Evolutionary conservation across 2,888 invertebrate species (phyloP), one percentile per base, ranked within the genome.

Genomic region (Eudemis profundana): DNA sequence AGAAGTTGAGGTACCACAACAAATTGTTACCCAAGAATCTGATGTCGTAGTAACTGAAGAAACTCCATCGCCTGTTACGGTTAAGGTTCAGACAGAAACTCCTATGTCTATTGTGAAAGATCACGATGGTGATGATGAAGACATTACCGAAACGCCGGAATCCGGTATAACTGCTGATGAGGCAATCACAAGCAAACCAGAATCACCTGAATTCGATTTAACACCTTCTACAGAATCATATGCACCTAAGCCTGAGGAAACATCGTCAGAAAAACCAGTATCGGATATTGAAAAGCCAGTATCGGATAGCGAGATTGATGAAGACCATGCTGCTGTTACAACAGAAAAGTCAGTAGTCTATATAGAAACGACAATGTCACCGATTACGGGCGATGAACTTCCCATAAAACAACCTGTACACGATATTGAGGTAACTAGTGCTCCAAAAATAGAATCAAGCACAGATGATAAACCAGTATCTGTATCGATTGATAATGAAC

Each of bases 51-150:
- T 47, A 14, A 29, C 54, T 21, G 54, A 33, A 38, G 27, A 57
- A 21, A 64, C 63, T 10, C 36, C 56, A 23, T 7, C 44, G 19
- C 33, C 50, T n/a, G n/a, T 21, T 21, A 19, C 21, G 23, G 57
- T 49, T 17, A 23, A 40, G 8, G 23, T 44, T 10, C 57, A 27
- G 27, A 65, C 65, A 2, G 46, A 65, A 19, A 17, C 40, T n/a
- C 65, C 65, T 3, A 60, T 65, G 65, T 65, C 65, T 7, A 65
- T 65, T 29, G 29, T 60, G 3, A 65, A 53, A 47, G 59, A 65
- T 8, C 15, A 65, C 4, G 15, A 12, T 21, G 47, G 50, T 12
- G 38, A 40, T 47, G 53, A 60, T 51, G 23, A 10, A n/a, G 33
- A 17, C 15, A 42, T 50, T 40, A 38, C 59, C 14, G 15, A 19